Base-by-base conservation (phyloP, 2,113 vertebrate genomes). In the Myiagra hebetior region DNA sequence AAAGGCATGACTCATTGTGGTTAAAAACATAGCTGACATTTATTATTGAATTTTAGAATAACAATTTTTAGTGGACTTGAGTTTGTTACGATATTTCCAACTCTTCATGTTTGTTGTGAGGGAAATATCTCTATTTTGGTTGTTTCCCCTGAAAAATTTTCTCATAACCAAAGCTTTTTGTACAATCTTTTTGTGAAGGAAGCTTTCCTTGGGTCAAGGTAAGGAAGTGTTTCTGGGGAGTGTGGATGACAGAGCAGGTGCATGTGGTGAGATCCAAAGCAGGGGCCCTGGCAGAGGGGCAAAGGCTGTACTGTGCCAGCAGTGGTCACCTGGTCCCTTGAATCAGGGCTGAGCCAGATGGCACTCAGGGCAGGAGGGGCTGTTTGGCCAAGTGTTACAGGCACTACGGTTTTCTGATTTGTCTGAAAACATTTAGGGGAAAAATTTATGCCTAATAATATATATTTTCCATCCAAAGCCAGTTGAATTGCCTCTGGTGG, bases 381-480 rank as follows among this genome's bases (percentile, higher is more conserved):
- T 72, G 41, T 52, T 63, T 63, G 35, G 31, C 37, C 30, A 46
- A 37, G 28, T 1, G 1, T 44, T 64, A 23, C 9, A 9, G 1
- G 2, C 46, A 13, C n/a, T 33, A 6, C 2, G 11, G 5, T 41
- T 47, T 65, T 77, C 13, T 0, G 1, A 87, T n/a, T 1, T 42
- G 31, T 1, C 23, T 78, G n/a, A 41, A 4, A 62, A 41, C 56
- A 56, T 15, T 13, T 35, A 35, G 35, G 16, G 27, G 11, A 47
- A 41, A 56, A 3, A 1, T 60, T 77, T 39, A 30, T 65, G 10
- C 10, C 10, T 73, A 41, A 27, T 28, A 70, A 52, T 28, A 8
- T 5, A 10, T 18, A 1, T 27, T 17, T 75, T 80, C 23, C 46
- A 2, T 0, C 0, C 1, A 1, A n/a, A 84, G n/a, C 13, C 1